phyloP scores from a whole-genome alignment of 2,113 vertebrate species.

The Sturnus vulgaris region DNA sequence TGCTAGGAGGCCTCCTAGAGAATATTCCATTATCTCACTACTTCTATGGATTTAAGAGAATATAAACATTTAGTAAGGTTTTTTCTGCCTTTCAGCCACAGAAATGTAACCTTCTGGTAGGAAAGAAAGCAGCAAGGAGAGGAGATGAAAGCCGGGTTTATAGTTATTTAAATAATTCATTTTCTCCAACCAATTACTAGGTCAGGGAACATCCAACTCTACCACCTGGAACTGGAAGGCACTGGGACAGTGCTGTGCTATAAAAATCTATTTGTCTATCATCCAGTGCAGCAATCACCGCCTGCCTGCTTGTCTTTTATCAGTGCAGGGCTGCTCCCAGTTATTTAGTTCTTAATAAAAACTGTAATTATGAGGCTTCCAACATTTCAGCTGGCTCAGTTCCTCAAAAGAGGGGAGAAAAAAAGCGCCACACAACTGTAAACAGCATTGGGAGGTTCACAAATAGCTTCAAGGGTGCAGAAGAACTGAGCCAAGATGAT shows the following conservation, averaged over 20 bases:
- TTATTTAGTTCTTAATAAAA: not conserved
- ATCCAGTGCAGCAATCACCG: not conserved
- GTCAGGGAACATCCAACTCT: not conserved
- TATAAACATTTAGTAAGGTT: not conserved
- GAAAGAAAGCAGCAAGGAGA: not conserved
- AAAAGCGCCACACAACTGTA: not conserved
- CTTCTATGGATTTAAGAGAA: not conserved
- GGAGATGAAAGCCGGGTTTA: not conserved
- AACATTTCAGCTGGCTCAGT: not conserved
- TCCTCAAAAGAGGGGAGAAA: not conserved
- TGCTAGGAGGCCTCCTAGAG: not conserved
- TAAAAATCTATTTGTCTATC: not conserved
- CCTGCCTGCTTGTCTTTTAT: not conserved
- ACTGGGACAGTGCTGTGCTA: not conserved
- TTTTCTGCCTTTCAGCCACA: constrained; percentile 17
- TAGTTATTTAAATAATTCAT: not conserved
- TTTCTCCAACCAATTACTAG: not conserved
- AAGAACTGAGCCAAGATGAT: not conserved
- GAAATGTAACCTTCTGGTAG: not conserved
- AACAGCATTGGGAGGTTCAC: not conserved
- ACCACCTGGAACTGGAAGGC: not conserved
- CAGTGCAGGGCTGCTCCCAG: not conserved
- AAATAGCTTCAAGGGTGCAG: rapidly evolving
- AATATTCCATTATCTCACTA: not conserved
- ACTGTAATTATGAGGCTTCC: not conserved